Evolutionary conservation across 2,888 invertebrate genomes (phyloP).

Genomic region (Epistrophe eligans): DNA sequence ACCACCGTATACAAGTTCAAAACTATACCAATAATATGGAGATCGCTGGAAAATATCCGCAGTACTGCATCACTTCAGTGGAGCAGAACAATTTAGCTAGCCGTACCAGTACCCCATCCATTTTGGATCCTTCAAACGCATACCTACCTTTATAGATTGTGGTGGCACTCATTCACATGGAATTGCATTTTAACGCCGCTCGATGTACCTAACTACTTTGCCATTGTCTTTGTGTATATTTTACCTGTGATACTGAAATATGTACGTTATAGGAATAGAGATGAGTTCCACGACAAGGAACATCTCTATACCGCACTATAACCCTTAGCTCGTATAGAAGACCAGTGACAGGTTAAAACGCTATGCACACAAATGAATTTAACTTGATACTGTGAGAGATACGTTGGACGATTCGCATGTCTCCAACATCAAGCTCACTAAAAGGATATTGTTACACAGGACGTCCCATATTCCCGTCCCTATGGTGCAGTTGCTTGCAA

Average conservation of each 20-base stretch:
- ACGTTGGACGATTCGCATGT: background rate
- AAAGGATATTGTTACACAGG: slow-evolving; percentile 20
- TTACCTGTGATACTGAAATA: slow-evolving; percentile 31
- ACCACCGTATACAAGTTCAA: background rate
- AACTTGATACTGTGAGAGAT: background rate
- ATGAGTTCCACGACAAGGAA: slow-evolving; percentile 35
- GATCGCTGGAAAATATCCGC: slow-evolving; percentile 69
- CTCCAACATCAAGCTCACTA: slow-evolving; percentile 5
- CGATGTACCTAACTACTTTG: slow-evolving; percentile 30
- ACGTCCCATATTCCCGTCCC: slow-evolving; percentile 5
- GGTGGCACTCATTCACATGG: slow-evolving; percentile 3
- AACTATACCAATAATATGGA: slow-evolving; percentile 42
- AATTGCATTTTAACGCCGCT: slow-evolving; percentile 43
- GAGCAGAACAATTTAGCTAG: slow-evolving; percentile 56
- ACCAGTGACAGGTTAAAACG: slow-evolving; percentile 24
- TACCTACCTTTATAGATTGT: slow-evolving; percentile 24
- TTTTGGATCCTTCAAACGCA: slow-evolving; percentile 33
- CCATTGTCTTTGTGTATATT: slow-evolving; percentile 41
- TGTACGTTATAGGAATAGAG: slow-evolving; percentile 18
- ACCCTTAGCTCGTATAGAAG: slow-evolving; percentile 1
- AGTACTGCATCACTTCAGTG: slow-evolving; percentile 62
- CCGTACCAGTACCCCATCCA: slow-evolving; percentile 17
- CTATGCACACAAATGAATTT: slow-evolving; percentile 26
- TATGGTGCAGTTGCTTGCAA: slow-evolving; percentile 25
- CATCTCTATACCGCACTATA: slow-evolving; percentile 11